These are phyloP conservation scores for Rhopalosiphum padi DNA, from an alignment of 1,140 invertebrate species.

Conservation along the genomic window DNA sequence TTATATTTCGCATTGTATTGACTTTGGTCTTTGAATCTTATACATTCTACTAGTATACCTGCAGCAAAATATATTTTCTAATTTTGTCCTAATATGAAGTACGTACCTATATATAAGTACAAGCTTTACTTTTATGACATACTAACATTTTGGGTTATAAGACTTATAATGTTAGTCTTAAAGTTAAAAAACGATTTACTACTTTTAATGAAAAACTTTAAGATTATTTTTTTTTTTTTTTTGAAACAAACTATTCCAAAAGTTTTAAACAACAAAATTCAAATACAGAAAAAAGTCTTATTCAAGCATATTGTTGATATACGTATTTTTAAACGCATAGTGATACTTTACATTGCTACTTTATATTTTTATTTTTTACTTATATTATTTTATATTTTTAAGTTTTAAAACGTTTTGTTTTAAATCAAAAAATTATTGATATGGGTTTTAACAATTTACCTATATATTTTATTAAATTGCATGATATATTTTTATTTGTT, in stretches of 20 bases:
- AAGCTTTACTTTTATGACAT: not conserved
- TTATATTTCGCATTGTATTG: not conserved
- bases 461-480: too few relatives aligned
- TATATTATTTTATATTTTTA: not conserved
- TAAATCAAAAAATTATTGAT: not conserved
- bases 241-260: not conserved
- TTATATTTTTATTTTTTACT: too few relatives aligned
- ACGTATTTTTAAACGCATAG: not conserved
- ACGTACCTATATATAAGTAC: not conserved
- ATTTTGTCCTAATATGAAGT: not conserved
- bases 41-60: not conserved
- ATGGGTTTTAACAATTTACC: not conserved
- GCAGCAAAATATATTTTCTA: not conserved
- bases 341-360: not conserved
- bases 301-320: not conserved
- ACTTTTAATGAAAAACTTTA: constrained; percentile 9
- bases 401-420: not conserved
- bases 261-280: constrained; percentile 8
- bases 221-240: not conserved
- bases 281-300: not conserved
- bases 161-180: not conserved
- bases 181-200: constrained; percentile 13
- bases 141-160: constrained; percentile 8
- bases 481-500: not conserved
- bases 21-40: not conserved